Evolutionary conservation across 2,797 vertebrate genomes (phyloP).

Genomic region (Simalia tracyae): DNA sequence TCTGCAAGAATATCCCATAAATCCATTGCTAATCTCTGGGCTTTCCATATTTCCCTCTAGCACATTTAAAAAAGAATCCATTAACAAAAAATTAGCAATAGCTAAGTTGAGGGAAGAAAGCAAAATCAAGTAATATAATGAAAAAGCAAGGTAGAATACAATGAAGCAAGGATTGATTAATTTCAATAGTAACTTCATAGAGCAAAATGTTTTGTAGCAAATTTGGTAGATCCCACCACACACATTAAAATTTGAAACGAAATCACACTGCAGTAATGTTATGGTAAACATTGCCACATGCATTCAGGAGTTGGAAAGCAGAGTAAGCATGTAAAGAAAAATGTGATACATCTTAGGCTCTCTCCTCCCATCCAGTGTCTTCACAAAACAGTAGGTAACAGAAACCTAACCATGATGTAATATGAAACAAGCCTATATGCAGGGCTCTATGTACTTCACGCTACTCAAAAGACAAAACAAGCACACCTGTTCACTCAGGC

Average conservation of each 20-base stretch:
- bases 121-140: slow-evolving; percentile 73
- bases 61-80: slow-evolving; percentile 66
- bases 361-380: slow-evolving; percentile 69
- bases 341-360: slow-evolving; percentile 52
- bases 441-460: background rate
- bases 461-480: background rate
- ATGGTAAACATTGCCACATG: slow-evolving; percentile 46
- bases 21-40: slow-evolving; percentile 75
- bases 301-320: slow-evolving; percentile 45
- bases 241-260: slow-evolving; percentile 23
- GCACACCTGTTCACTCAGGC: background rate
- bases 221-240: slow-evolving; percentile 4
- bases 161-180: slow-evolving; percentile 1
- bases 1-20: slow-evolving; percentile 72
- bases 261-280: slow-evolving; percentile 34
- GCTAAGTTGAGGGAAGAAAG: slow-evolving; percentile 63
- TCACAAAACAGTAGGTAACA: slow-evolving; percentile 30
- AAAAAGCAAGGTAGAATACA: slow-evolving; percentile 76
- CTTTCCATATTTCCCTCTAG: slow-evolving; percentile 63
- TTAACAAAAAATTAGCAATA: slow-evolving; percentile 68
- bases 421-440: background rate
- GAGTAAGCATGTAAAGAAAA: slow-evolving; percentile 39
- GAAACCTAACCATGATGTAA: background rate
- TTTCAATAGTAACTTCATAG: slow-evolving; percentile 2
- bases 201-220: background rate